Conservation (phyloP, 1,140 invertebrate genomes). For the Catajapyx aquilonaris region DNA sequence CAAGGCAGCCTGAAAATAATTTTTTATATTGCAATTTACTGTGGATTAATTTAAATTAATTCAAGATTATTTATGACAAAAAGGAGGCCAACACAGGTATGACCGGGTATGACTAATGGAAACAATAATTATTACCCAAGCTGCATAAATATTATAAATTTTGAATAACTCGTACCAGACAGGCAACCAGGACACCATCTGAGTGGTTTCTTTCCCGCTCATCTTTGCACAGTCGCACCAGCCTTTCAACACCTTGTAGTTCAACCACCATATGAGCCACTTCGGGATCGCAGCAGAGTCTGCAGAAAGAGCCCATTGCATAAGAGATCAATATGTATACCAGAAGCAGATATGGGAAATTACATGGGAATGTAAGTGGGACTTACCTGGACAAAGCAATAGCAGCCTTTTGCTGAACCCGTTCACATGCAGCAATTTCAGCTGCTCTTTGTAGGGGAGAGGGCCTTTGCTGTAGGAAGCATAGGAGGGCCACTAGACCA, state of each 20-base stretch:
- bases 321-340: neutral
- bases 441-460: constrained; percentile 24
- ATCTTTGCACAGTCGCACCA: constrained; percentile 46
- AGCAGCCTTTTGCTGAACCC: constrained; percentile 62
- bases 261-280: constrained; percentile 51
- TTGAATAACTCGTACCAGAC: too few relatives aligned
- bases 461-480: constrained; percentile 47
- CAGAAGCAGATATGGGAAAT: constrained; percentile 3
- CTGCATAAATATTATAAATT: too few relatives aligned
- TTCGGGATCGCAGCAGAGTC: constrained; percentile 45
- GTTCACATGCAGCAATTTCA: constrained; percentile 41
- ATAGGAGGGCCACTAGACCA: constrained; percentile 46
- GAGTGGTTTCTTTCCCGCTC: constrained; percentile 41
- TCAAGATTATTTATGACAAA: constrained; percentile 3
- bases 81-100: neutral
- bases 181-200: constrained; percentile 47
- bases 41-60: constrained; percentile 6
- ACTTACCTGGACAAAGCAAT: constrained; percentile 54
- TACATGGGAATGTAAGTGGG: neutral
- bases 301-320: constrained; percentile 18
- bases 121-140: neutral
- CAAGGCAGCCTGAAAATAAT: constrained; percentile 35
- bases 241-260: constrained; percentile 47
- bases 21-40: too few relatives aligned
- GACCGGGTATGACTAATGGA: neutral